Conservation (phyloP, 1,140 invertebrate species). For the Diabrotica undecimpunctata region DNA sequence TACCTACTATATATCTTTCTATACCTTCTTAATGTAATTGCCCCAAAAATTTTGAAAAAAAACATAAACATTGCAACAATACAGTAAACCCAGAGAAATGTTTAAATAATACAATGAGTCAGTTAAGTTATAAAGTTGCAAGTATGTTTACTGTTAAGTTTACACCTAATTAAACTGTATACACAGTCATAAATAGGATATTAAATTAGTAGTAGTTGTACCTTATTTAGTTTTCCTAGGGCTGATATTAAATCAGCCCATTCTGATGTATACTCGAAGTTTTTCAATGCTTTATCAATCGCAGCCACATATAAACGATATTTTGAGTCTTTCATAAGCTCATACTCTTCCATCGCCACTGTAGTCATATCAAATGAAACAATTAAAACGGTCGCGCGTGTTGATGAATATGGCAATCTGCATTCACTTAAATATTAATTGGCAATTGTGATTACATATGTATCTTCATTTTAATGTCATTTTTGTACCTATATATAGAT, state of each 20-base stretch:
- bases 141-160: no score
- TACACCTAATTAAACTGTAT: no score
- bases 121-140: no score
- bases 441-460: not conserved
- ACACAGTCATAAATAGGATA: conserved; percentile 1
- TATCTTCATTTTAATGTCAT: not conserved
- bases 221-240: conserved; percentile 89
- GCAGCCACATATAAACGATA: conserved; percentile 74
- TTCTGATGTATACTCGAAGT: conserved; percentile 92
- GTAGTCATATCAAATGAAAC: conserved; percentile 35
- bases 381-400: not conserved
- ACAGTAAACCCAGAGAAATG: no score
- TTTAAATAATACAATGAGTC: no score
- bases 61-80: no score
- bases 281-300: conserved; percentile 87
- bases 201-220: conserved; percentile 43
- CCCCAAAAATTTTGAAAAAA: no score
- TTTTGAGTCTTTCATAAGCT: conserved; percentile 72
- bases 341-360: conserved; percentile 62
- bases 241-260: conserved; percentile 95
- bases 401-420: not conserved
- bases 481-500: conserved; percentile 13
- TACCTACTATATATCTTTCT: no score
- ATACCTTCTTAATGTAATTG: no score
- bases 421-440: not conserved